phyloP scores from a whole-genome alignment of 2,888 invertebrate species.

The Gandaritis pyraliata region DNA sequence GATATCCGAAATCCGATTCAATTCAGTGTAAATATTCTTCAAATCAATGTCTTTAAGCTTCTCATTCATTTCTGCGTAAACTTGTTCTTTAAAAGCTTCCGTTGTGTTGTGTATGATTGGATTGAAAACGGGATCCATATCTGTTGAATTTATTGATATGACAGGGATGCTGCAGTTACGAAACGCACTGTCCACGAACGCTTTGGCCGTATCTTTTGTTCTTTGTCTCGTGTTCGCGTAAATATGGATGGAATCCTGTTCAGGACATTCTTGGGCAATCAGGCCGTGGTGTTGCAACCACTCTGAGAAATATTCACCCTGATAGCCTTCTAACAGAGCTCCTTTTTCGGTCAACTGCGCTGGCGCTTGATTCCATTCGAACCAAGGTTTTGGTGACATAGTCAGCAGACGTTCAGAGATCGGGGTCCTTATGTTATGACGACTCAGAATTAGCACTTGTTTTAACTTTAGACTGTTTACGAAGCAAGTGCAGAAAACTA shows the following conservation, averaged over 20 bases:
- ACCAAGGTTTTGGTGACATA: conserved; percentile 59
- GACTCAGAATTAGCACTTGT: conserved; percentile 65
- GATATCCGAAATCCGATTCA: conserved; percentile 62
- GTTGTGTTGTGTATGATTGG: conserved; percentile 57
- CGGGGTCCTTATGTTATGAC: conserved; percentile 68
- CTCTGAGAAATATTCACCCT: conserved; percentile 63
- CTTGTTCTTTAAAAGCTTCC: conserved; percentile 45
- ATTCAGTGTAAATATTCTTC: conserved; percentile 48
- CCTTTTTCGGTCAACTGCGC: conserved; percentile 68
- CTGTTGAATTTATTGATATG: conserved; percentile 47
- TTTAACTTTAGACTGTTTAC: conserved; percentile 27
- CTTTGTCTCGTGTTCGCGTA: conserved; percentile 66
- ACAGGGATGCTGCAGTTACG: conserved; percentile 57
- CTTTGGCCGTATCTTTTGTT: conserved; percentile 62
- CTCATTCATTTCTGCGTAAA: conserved; percentile 54
- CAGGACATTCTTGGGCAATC: conserved; percentile 54
- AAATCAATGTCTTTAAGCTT: conserved; percentile 54
- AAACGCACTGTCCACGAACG: conserved; percentile 63
- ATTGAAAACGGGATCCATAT: conserved; percentile 61
- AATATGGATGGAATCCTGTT: conserved; percentile 50
- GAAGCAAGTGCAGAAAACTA: background rate
- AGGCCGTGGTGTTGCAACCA: conserved; percentile 60
- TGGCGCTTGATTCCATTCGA: conserved; percentile 53
- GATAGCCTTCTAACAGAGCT: conserved; percentile 58
- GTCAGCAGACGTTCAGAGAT: conserved; percentile 50